Conservation (phyloP, 64 coral and sea anemone species). For the Hydrozoanthus tunicans region DNA sequence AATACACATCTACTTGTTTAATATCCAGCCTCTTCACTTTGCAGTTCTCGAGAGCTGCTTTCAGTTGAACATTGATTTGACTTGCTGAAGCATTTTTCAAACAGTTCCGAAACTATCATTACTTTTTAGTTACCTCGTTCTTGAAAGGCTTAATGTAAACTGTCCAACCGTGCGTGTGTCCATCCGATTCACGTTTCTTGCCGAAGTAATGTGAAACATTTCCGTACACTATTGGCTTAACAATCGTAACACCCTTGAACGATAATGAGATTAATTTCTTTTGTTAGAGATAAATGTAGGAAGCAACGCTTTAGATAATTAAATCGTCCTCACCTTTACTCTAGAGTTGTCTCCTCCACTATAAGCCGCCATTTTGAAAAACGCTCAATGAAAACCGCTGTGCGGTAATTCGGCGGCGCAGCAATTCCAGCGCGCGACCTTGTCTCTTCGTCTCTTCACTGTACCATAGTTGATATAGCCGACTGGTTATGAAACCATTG, state of each 20-base stretch:
- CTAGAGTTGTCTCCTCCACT: constrained; percentile 75
- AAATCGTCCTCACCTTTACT: constrained; percentile 79
- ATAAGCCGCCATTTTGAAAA: constrained; percentile 81
- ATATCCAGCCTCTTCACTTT: too few species aligned
- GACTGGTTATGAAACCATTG: too few species aligned
- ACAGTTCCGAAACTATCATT: too few species aligned
- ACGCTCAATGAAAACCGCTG: constrained; percentile 2
- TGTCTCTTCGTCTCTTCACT: too few species aligned
- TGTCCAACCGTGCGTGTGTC: constrained; percentile 97
- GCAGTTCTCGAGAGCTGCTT: too few species aligned
- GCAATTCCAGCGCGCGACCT: too few species aligned
- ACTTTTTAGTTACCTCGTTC: constrained; percentile 72
- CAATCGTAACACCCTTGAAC: constrained; percentile 74
- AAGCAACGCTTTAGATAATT: background rate
- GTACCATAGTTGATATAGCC: background rate
- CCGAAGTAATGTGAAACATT: constrained; percentile 99
- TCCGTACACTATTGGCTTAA: constrained; percentile 97
- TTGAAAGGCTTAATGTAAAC: constrained; percentile 91
- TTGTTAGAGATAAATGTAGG: background rate
- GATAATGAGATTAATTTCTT: background rate
- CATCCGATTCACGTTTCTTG: constrained; percentile 97
- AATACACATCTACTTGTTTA: too few species aligned
- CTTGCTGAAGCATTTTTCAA: too few species aligned
- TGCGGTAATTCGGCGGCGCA: constrained; percentile 5
- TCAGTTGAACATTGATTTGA: too few species aligned